Conservation (phyloP, 2,888 invertebrate genomes). For the Eupithecia abbreviata region DNA sequence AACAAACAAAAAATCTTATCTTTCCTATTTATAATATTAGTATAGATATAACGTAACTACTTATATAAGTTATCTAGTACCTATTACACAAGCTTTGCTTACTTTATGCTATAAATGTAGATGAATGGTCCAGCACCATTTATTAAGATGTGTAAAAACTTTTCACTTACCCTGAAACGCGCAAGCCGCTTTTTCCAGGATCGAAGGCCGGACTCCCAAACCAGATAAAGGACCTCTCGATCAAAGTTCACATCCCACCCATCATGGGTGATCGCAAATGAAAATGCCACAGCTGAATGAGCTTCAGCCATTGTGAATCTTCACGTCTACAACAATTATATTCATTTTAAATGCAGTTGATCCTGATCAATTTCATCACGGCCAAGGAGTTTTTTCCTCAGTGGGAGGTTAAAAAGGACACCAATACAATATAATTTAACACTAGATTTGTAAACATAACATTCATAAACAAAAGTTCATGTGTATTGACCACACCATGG, state of each 20-base stretch:
- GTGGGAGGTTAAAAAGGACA: too few species aligned
- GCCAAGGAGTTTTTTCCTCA: too few species aligned
- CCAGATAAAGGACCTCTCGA: conserved; percentile 96
- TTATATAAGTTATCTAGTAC: background rate
- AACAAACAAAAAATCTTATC: too few species aligned
- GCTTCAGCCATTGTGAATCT: conserved; percentile 95
- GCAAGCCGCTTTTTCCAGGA: conserved; percentile 98
- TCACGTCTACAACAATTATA: conserved; percentile 3
- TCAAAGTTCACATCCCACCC: conserved; percentile 99
- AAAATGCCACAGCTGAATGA: conserved; percentile 98
- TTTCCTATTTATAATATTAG: too few species aligned
- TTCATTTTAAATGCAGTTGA: background rate
- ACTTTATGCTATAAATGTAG: background rate
- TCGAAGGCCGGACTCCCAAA: conserved; percentile 96
- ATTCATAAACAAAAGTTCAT: too few species aligned
- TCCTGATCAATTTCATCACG: background rate
- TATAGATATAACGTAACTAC: too few species aligned
- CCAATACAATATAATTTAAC: too few species aligned
- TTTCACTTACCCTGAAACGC: conserved; percentile 91
- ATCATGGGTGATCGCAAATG: conserved; percentile 98
- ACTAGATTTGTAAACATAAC: too few species aligned
- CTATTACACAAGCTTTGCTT: background rate
- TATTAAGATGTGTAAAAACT: background rate
- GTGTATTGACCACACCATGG: too few species aligned
- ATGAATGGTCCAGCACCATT: background rate